A percentile compares a stretch with the other conserved stretches of the same genome.
These are phyloP conservation scores for Xenopus petersii DNA, from an alignment of 2,797 vertebrate genomes.

Conservation along the genomic window DNA sequence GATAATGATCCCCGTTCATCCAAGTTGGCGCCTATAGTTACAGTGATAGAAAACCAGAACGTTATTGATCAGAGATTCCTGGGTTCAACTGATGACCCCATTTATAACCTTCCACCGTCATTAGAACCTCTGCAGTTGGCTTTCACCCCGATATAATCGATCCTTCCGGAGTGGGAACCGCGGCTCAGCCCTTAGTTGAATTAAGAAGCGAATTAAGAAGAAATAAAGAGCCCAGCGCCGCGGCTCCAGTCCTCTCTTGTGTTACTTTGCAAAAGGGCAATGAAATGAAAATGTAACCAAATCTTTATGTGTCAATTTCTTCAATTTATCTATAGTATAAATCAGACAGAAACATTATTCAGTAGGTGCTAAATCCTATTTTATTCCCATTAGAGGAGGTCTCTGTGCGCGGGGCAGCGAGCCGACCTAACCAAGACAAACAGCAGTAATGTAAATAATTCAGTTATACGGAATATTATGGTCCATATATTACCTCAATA, in stretches of 20 bases:
- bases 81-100: no score
- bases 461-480: constrained; percentile 46
- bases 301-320: constrained; percentile 47
- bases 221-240: no score
- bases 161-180: no score
- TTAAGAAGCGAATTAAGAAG: no score
- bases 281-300: constrained; percentile 44
- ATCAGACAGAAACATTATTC: constrained; percentile 49
- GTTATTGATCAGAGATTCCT: no score
- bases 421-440: constrained; percentile 43
- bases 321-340: constrained; percentile 49
- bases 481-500: constrained; percentile 45
- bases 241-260: constrained; percentile 4
- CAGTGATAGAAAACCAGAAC: no score
- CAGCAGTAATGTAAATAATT: constrained; percentile 48
- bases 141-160: no score
- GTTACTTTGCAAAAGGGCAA: constrained; percentile 42
- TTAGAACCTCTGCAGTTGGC: no score
- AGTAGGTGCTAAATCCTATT: constrained; percentile 47
- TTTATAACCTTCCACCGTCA: no score
- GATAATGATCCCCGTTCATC: no score
- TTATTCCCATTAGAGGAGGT: constrained; percentile 48
- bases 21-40: no score
- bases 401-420: constrained; percentile 23
- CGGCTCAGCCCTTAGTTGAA: no score